Evolutionary conservation across 2,888 invertebrate species (phyloP).

Genomic region (Sepiola atlantica): DNA sequence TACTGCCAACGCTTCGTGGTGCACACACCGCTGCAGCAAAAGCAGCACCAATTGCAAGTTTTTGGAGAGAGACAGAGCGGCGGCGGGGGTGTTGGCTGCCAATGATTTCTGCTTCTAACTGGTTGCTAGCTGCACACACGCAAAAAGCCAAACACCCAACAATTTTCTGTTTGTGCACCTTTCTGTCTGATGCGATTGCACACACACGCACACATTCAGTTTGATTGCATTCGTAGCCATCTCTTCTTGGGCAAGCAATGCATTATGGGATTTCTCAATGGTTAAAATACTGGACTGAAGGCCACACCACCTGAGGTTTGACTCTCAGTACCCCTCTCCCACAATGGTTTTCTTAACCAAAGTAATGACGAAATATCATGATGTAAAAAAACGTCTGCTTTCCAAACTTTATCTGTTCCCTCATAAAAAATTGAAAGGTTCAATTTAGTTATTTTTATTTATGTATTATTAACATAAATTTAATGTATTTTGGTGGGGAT

Average conservation of each 20-base stretch:
- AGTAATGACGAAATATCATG: neutral
- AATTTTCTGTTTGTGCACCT: neutral
- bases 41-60: neutral
- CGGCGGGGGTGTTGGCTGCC: neutral
- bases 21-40: neutral
- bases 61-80: neutral
- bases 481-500: too few relatives aligned
- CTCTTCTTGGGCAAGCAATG: neutral
- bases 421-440: too few relatives aligned
- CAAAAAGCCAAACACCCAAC: slow-evolving; percentile 15
- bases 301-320: neutral
- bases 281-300: slow-evolving; percentile 10
- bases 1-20: neutral
- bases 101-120: neutral
- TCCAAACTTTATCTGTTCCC: neutral
- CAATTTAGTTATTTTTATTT: too few relatives aligned
- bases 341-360: neutral
- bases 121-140: slow-evolving; percentile 32
- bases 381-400: neutral
- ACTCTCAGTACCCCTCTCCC: neutral
- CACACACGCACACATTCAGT: neutral
- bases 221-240: neutral
- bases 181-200: neutral
- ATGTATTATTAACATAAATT: too few relatives aligned
- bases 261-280: neutral